A percentile compares a stretch with the other conserved stretches of the same genome.
These are phyloP conservation scores for Coelinius sp. DNA, from an alignment of 2,888 invertebrate genomes.

Conservation along the genomic window DNA sequence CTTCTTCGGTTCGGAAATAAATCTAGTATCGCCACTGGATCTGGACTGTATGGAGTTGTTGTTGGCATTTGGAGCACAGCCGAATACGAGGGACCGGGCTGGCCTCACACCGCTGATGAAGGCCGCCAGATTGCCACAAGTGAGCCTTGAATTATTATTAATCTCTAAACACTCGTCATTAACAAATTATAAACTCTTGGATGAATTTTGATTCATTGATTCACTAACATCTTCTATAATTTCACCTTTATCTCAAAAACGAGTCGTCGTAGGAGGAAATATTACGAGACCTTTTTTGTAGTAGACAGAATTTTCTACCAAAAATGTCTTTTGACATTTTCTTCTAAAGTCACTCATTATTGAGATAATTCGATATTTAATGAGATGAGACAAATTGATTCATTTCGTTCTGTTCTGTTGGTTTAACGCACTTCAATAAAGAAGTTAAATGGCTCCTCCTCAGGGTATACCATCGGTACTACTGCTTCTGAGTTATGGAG, in stretches of 20 bases:
- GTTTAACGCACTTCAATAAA: background rate
- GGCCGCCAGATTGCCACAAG: slow-evolving; percentile 84
- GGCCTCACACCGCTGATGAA: slow-evolving; percentile 94
- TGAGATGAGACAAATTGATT: no score
- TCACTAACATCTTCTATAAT: no score
- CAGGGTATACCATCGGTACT: slow-evolving; percentile 84
- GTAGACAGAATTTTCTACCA: no score
- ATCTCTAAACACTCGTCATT: background rate
- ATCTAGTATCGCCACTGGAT: slow-evolving; percentile 83
- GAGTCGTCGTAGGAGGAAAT: no score
- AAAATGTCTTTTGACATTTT: no score
- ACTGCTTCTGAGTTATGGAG: slow-evolving; percentile 84
- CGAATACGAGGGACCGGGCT: slow-evolving; percentile 88
- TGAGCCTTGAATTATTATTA: slow-evolving; percentile 62
- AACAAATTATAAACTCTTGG: background rate
- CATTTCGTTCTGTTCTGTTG: slow-evolving; percentile 12
- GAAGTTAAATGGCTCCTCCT: slow-evolving; percentile 41
- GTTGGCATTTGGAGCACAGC: slow-evolving; percentile 88
- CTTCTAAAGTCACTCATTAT: no score
- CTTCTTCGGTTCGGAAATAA: slow-evolving; percentile 92
- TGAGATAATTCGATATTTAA: no score
- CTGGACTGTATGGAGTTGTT: slow-evolving; percentile 86
- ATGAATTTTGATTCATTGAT: no score
- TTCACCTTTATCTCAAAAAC: no score
- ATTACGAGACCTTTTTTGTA: no score